Conservation (phyloP, 2,797 vertebrate species). For the Myotis myotis region DNA sequence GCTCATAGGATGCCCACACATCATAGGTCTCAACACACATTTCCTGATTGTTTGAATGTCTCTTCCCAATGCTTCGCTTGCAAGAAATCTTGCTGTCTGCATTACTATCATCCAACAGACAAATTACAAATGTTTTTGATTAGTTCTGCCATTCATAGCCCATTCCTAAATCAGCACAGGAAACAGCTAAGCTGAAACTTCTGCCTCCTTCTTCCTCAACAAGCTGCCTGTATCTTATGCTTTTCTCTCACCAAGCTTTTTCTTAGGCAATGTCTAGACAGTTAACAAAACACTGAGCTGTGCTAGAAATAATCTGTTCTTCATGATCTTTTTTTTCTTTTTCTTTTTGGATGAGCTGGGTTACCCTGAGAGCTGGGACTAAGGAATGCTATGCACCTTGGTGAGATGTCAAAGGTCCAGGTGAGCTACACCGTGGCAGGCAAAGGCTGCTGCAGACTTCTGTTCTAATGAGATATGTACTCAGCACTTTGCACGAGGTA, state of each 20-base stretch:
- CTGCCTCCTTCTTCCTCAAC: constrained; percentile 64
- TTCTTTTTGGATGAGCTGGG: not conserved
- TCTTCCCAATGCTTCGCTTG: constrained; percentile 35
- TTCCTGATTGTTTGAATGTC: constrained; percentile 20
- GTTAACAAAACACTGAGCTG: constrained; percentile 52
- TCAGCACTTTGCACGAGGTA: not conserved
- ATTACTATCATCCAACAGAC: constrained; percentile 45
- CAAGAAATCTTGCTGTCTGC: constrained; percentile 60
- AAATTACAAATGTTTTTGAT: constrained; percentile 72
- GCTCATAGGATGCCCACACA: not conserved
- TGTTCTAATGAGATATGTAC: not conserved
- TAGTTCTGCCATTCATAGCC: constrained; percentile 65
- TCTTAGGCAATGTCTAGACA: constrained; percentile 73
- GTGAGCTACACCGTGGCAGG: not conserved
- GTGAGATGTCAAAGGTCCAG: not conserved
- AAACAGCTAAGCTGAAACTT: constrained; percentile 72
- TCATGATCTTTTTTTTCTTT: not conserved
- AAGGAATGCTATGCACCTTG: not conserved
- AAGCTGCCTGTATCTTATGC: constrained; percentile 53
- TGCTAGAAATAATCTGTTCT: constrained; percentile 59
- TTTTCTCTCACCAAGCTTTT: constrained; percentile 41
- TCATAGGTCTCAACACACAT: not conserved
- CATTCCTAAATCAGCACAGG: constrained; percentile 72
- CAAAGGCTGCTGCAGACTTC: not conserved
- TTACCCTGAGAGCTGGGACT: not conserved